These are phyloP conservation scores for Scaptomyza graminum DNA, from an alignment of 1,140 invertebrate species.

Conservation along the genomic window DNA sequence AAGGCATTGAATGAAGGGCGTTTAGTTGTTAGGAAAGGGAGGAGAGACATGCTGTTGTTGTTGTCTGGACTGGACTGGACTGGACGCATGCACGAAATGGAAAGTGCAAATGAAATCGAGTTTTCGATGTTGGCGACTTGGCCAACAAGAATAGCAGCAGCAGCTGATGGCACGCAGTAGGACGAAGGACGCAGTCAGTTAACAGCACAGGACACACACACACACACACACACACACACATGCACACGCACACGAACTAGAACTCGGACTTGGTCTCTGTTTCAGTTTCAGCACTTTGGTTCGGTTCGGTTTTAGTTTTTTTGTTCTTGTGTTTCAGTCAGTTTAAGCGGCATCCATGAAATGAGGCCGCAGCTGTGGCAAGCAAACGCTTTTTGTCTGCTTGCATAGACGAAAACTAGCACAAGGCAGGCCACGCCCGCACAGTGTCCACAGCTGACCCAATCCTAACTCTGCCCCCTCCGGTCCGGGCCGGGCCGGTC, in stretches of 20 bases:
- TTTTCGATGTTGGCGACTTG: conserved; percentile 27
- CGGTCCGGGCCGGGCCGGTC: neutral
- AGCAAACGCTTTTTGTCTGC: conserved; percentile 41
- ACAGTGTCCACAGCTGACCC: conserved; percentile 41
- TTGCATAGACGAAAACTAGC: conserved; percentile 64
- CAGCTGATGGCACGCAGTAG: conserved; percentile 24
- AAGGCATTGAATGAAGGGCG: conserved; percentile 12
- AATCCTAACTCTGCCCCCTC: conserved; percentile 3
- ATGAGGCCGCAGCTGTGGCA: conserved; percentile 58
- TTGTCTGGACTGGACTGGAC: conserved; percentile 6
- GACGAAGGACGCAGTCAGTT: conserved; percentile 24
- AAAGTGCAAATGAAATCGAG: conserved; percentile 53
- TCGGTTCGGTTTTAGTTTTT: conserved; percentile 18
- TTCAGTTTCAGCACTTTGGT: conserved; percentile 20
- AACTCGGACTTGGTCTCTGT: conserved; percentile 4
- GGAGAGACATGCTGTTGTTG: conserved; percentile 28
- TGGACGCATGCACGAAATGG: conserved; percentile 42
- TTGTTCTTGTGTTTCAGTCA: neutral
- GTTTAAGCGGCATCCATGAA: conserved; percentile 53
- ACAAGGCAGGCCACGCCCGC: conserved; percentile 72
- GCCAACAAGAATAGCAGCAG: conserved; percentile 11
- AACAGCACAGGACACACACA: conserved; percentile 13
- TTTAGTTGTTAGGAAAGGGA: conserved; percentile 32
- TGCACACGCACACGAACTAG: conserved; percentile 6
- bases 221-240: conserved; percentile 4